Conservation (phyloP, 92 coral and sea anemone genomes). For the Heliopora coerulea region DNA sequence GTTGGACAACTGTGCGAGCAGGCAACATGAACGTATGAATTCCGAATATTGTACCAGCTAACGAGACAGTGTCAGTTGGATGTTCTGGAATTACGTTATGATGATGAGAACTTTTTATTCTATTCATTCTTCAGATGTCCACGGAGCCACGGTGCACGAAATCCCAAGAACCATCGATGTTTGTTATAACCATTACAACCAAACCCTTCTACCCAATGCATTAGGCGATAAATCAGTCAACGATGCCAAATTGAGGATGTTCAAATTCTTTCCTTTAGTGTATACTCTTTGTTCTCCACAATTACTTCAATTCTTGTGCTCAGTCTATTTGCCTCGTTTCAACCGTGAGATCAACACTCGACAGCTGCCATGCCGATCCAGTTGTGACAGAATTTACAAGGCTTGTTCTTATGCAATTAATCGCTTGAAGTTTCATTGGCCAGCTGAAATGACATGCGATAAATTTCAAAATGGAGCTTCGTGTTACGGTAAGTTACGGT, state of each 20-base stretch:
- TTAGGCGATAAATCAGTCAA: slow-evolving; percentile 6
- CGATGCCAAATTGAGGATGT: neutral
- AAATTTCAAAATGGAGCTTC: slow-evolving; percentile 1
- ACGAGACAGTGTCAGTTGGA: no score
- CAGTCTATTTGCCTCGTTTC: slow-evolving; percentile 25
- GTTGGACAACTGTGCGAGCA: no score
- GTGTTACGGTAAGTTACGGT: slow-evolving; percentile 19
- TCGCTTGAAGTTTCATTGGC: slow-evolving; percentile 33
- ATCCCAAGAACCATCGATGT: neutral
- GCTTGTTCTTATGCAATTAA: slow-evolving; percentile 24
- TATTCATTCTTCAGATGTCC: no score
- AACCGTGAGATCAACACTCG: neutral
- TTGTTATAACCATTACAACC: slow-evolving; percentile 8
- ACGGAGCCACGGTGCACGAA: neutral
- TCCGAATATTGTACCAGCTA: no score
- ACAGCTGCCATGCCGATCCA: neutral
- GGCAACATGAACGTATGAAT: no score
- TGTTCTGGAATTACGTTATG: no score
- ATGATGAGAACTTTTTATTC: no score
- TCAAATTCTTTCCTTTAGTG: slow-evolving; percentile 15
- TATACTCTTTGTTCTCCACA: slow-evolving; percentile 22
- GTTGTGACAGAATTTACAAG: neutral
- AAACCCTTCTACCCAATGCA: slow-evolving; percentile 10
- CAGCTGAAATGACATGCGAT: slow-evolving; percentile 9
- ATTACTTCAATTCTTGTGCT: slow-evolving; percentile 15